Evolutionary conservation across 30 jellyfish, hydroid and myxozoan genomes (phyloP), one percentile per base, ranked within the genome.

Genomic region (Aurelia coerulea): DNA sequence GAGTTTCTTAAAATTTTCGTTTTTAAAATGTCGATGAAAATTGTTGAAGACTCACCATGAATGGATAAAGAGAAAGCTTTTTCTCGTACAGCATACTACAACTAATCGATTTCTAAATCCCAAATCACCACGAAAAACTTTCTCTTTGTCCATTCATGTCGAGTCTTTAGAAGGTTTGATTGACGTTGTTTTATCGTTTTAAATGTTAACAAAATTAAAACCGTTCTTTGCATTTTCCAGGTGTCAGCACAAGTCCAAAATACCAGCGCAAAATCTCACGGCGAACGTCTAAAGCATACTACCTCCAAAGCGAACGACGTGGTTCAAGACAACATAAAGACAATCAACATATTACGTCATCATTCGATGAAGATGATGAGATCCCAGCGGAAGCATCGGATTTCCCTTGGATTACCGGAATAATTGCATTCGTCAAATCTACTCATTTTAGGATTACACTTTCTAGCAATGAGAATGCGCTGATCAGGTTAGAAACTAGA

Each of bases 371-470:
- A 9, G 96, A 91, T 11, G 98, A 86, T 12, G 98, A 91, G 35
- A 62, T 70, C 17, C 78, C 89, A 4, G 88, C 59, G 2, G 99
- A 95, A 58, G 84, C 88, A 58, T 13, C 81, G 53, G 91, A 90
- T 59, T 76, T 88, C 53, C 92, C 98, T 16, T 94, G 99, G 99
- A 65, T 88, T 65, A 23, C 73, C 53, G 81, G 90, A 7, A 73
- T 89, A 32, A 66, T 86, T 18, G 54, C 73, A 60, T 83, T 93
- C 52, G 79, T 69, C 51, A 88, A 84, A 62, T 29, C 86, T 31
- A 72, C 75, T 70, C 39, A 85, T 81, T 3, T 73, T 42, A 71
- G 31, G 59, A 51, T 85, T 18, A 15, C 65, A 0, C 84, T 19
- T 8, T 41, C 78, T 16, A 76, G 49, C 15, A 37, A 17, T 9